Evolutionary conservation across 2,888 invertebrate genomes (phyloP).

Genomic region (Drosophila kuntzei): DNA sequence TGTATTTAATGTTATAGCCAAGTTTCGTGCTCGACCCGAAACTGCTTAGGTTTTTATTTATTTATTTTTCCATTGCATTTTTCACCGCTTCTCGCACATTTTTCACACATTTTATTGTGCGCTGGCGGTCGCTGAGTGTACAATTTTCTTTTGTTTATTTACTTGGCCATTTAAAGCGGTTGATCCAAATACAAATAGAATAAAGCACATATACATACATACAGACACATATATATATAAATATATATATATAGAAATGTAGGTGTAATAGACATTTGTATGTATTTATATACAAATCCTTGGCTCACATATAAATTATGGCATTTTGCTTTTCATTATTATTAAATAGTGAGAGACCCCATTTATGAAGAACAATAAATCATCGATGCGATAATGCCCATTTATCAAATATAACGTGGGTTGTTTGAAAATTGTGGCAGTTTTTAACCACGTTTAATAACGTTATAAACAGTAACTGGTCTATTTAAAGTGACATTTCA

Average conservation of each 20-base stretch:
- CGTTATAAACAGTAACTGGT: constrained; percentile 1
- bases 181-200: constrained; percentile 69
- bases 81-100: constrained; percentile 63
- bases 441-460: constrained; percentile 5
- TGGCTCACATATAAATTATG: constrained; percentile 69
- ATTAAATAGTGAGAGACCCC: constrained; percentile 54
- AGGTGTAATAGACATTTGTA: constrained; percentile 5
- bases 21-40: constrained; percentile 27
- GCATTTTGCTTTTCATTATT: constrained; percentile 56
- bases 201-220: constrained; percentile 7
- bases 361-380: constrained; percentile 70
- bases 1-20: constrained; percentile 65
- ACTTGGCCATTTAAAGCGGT: constrained; percentile 71
- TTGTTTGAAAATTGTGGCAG: constrained; percentile 27
- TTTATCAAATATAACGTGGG: constrained; percentile 58
- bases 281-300: constrained; percentile 53
- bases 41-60: constrained; percentile 56
- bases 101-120: constrained; percentile 76
- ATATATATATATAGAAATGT: constrained; percentile 12
- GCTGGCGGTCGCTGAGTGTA: constrained; percentile 66
- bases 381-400: constrained; percentile 68
- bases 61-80: constrained; percentile 72
- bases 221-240: neutral
- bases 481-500: neutral
- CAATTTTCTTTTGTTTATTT: constrained; percentile 77